Percentiles rank a stretch among this genome's conserved stretches.
Conservation (phyloP, 2,113 vertebrate genomes). For the Lophochroa leadbeateri region DNA sequence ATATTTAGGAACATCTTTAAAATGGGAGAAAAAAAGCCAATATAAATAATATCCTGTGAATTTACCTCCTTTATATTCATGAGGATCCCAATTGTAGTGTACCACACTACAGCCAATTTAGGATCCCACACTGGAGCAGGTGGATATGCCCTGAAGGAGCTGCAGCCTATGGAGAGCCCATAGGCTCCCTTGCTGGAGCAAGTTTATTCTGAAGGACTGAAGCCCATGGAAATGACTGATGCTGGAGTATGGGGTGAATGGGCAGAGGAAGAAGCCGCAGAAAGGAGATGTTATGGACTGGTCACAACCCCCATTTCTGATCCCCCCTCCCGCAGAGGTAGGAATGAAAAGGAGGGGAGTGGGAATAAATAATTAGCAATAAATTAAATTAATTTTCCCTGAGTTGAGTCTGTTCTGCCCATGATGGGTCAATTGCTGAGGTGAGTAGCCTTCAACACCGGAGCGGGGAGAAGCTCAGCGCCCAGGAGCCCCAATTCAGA, state of each 20-base stretch:
- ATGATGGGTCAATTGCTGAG: no score
- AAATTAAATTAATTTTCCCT: background rate
- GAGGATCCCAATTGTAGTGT: background rate
- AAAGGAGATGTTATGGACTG: background rate
- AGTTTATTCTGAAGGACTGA: background rate
- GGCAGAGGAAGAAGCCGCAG: background rate
- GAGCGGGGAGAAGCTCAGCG: no score
- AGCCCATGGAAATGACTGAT: background rate
- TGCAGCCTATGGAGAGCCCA: background rate
- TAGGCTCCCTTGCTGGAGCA: background rate
- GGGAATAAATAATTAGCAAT: background rate
- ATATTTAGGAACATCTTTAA: background rate
- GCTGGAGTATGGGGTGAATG: background rate
- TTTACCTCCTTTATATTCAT: background rate
- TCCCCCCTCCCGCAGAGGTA: background rate
- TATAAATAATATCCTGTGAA: background rate
- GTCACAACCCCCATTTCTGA: accelerated
- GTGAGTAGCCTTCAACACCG: no score
- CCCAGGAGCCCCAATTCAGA: no score
- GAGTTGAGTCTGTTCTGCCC: background rate
- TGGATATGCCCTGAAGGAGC: background rate
- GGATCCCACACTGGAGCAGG: background rate
- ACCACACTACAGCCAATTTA: background rate
- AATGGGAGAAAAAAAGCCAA: background rate
- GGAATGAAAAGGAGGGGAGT: background rate